phyloP scores from a whole-genome alignment of 2,888 invertebrate species.

The Eupeodes luniger region DNA sequence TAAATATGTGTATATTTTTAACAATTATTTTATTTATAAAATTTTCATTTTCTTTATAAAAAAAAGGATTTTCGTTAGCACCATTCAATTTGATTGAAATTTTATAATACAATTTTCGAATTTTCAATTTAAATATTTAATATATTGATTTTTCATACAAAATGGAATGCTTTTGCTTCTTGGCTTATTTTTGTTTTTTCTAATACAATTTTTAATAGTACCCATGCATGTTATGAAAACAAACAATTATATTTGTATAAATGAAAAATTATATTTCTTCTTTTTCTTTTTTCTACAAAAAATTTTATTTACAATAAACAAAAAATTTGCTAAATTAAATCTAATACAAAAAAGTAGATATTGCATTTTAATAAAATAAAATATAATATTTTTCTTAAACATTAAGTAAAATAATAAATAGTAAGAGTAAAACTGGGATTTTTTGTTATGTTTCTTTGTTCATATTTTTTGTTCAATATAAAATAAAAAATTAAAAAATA shows the following conservation, averaged over 20 bases:
- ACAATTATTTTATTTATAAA: slow-evolving; percentile 59
- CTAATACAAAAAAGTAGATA: slow-evolving; percentile 57
- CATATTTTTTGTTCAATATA: slow-evolving; percentile 6
- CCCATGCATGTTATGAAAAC: slow-evolving; percentile 40
- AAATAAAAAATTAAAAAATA: not conserved
- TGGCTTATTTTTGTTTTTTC: slow-evolving; percentile 16
- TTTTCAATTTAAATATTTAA: slow-evolving; percentile 29
- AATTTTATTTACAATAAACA: slow-evolving; percentile 69
- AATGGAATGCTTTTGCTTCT: slow-evolving; percentile 69
- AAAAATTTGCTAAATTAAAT: slow-evolving; percentile 73
- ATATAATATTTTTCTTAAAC: slow-evolving; percentile 32
- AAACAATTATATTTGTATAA: slow-evolving; percentile 18
- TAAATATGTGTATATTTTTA: slow-evolving; percentile 69
- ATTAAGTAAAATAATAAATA: slow-evolving; percentile 68
- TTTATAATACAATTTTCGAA: slow-evolving; percentile 51
- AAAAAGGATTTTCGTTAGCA: slow-evolving; percentile 62
- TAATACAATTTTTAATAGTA: slow-evolving; percentile 42
- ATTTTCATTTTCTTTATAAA: slow-evolving; percentile 18
- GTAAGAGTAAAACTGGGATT: slow-evolving; percentile 67
- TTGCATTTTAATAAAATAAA: slow-evolving; percentile 49
- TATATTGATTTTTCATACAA: slow-evolving; percentile 24
- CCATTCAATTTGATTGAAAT: slow-evolving; percentile 65
- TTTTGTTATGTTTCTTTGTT: slow-evolving; percentile 65
- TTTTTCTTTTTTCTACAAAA: slow-evolving; percentile 48
- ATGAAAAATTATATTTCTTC: not conserved